phyloP scores from a whole-genome alignment of 1,140 invertebrate genomes.

The Brachionus manjavacas region DNA sequence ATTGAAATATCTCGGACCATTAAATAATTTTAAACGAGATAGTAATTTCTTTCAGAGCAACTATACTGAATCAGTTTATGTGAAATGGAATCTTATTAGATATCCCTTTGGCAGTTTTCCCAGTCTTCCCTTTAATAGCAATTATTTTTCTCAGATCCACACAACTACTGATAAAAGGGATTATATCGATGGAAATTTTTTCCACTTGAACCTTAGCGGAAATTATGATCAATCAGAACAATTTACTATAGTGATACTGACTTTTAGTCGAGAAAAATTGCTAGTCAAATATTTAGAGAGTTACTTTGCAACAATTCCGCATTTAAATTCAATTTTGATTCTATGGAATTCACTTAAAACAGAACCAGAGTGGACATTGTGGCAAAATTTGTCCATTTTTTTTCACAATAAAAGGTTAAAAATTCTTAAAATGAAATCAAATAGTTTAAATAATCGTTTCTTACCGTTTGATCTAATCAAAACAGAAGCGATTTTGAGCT shows the following conservation, averaged over 20 bases:
- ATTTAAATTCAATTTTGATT: constrained; percentile 91
- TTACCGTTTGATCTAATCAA: constrained; percentile 82
- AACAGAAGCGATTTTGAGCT: constrained; percentile 91
- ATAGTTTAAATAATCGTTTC: constrained; percentile 96
- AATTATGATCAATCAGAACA: neutral
- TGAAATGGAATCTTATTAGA: no score
- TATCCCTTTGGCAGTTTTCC: no score
- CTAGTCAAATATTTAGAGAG: constrained; percentile 80
- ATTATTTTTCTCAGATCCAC: no score
- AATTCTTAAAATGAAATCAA: constrained; percentile 76
- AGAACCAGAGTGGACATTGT: neutral
- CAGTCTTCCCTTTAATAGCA: no score
- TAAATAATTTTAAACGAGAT: no score
- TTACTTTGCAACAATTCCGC: constrained; percentile 77
- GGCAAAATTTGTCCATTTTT: neutral
- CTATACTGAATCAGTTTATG: no score
- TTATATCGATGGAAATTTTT: neutral
- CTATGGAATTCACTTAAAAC: constrained; percentile 74
- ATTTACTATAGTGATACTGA: constrained; percentile 77
- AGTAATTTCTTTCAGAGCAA: no score
- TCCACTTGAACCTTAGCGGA: neutral
- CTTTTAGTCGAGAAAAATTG: constrained; percentile 88
- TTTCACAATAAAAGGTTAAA: constrained; percentile 50
- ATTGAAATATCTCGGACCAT: no score
- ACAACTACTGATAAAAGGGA: no score